Evolutionary conservation across 2,797 vertebrate genomes (phyloP).

Genomic region (Kryptolebias ocellatus): DNA sequence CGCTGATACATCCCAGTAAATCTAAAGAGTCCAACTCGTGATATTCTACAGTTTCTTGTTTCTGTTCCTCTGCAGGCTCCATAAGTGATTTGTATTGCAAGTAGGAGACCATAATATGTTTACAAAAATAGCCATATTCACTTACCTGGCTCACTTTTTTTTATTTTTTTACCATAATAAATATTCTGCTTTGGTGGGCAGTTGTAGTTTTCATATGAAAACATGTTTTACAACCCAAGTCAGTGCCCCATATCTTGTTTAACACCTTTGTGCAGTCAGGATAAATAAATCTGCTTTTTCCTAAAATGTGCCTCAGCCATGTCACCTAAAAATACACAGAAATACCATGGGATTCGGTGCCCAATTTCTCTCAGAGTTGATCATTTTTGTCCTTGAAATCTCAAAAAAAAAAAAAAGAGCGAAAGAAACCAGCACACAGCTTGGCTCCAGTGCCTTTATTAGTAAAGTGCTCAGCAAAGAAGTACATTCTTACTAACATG

Average conservation of each 20-base stretch:
- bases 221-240: too few species aligned
- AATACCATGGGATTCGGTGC: not conserved
- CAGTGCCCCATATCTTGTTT: too few species aligned
- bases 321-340: constrained; percentile 25
- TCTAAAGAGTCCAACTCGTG: not conserved
- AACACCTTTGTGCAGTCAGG: too few species aligned
- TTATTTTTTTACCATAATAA: too few species aligned
- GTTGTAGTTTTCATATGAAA: too few species aligned
- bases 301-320: constrained; percentile 1
- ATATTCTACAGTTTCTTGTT: too few species aligned
- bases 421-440: constrained; percentile 8
- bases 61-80: too few species aligned
- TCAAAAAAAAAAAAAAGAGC: not conserved
- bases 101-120: too few species aligned
- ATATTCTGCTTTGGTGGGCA: too few species aligned
- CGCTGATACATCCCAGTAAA: not conserved
- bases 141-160: too few species aligned
- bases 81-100: too few species aligned
- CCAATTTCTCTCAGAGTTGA: not conserved
- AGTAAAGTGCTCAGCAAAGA: constrained; percentile 84
- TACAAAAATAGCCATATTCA: too few species aligned
- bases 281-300: not conserved
- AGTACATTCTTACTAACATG: constrained; percentile 86
- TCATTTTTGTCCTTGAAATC: constrained; percentile 7
- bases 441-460: constrained; percentile 81